Percentiles rank a stretch among this genome's conserved stretches.
Conservation (phyloP, 1,140 invertebrate species). For the Popillia japonica region DNA sequence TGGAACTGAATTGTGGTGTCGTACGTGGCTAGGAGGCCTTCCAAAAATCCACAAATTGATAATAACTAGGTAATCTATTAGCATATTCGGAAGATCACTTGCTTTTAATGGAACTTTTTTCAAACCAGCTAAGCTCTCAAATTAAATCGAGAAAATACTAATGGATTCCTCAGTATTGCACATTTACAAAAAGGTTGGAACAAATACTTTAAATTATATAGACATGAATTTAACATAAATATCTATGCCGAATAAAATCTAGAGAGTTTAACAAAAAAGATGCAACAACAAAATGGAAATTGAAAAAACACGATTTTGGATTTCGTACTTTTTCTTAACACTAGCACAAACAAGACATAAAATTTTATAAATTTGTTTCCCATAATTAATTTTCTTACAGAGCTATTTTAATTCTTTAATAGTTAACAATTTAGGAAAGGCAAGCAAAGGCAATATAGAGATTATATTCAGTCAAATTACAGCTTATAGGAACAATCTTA, state of each 20-base stretch:
- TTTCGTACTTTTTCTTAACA: background rate
- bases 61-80: background rate
- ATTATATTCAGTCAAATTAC: constrained; percentile 6
- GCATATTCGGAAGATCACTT: background rate
- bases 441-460: constrained; percentile 25
- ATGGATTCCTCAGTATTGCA: background rate
- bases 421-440: constrained; percentile 25
- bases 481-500: background rate
- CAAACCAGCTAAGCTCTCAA: too few species aligned
- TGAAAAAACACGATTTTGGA: background rate
- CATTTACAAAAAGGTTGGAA: background rate
- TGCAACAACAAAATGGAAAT: background rate
- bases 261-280: background rate
- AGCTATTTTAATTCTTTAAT: background rate
- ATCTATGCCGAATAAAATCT: constrained; percentile 20
- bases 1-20: too few species aligned
- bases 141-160: too few species aligned
- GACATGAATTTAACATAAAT: background rate
- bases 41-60: too few species aligned
- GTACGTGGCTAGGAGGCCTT: too few species aligned
- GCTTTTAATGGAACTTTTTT: too few species aligned
- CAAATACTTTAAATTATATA: background rate
- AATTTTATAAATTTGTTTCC: background rate
- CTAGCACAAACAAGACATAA: background rate
- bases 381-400: constrained; percentile 1